Evolutionary conservation across 1,140 invertebrate species (phyloP).

Genomic region (Macrostomum lignano): DNA sequence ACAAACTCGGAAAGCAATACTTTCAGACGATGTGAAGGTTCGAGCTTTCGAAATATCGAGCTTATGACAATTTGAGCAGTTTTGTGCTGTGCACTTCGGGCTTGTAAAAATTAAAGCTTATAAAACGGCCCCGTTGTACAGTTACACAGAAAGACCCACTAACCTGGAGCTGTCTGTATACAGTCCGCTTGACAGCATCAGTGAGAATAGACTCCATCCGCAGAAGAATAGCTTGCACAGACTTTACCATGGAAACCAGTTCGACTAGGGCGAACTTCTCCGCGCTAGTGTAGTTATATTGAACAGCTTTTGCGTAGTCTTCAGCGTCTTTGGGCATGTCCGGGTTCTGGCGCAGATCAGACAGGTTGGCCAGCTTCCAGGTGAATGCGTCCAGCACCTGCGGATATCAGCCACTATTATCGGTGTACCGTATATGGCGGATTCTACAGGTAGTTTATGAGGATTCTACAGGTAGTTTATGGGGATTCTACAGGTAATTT

Average conservation of each 20-base stretch:
- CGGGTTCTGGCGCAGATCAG: conserved; percentile 79
- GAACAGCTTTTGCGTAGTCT: conserved; percentile 86
- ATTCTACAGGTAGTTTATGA: too few relatives aligned
- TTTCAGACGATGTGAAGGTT: too few relatives aligned
- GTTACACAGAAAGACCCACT: too few relatives aligned
- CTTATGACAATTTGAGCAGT: too few relatives aligned
- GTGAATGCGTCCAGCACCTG: conserved; percentile 35
- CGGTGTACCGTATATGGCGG: conserved; percentile 7
- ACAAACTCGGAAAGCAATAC: too few relatives aligned
- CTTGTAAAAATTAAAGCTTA: too few relatives aligned
- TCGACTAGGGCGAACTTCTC: conserved; percentile 95
- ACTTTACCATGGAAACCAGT: conserved; percentile 96
- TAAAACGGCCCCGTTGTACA: too few relatives aligned
- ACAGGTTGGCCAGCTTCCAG: conserved; percentile 89
- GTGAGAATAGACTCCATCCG: conserved; percentile 89
- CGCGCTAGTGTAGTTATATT: conserved; percentile 84
- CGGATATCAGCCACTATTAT: background rate
- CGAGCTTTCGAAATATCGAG: too few relatives aligned
- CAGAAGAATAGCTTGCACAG: conserved; percentile 78
- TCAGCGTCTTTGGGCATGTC: conserved; percentile 84
- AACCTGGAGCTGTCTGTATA: conserved; percentile 84
- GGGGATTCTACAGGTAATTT: too few relatives aligned
- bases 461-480: too few relatives aligned
- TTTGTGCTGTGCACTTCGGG: too few relatives aligned
- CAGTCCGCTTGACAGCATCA: conserved; percentile 67